A percentile compares a stretch with the other conserved stretches of the same genome.
Conservation (phyloP, 2,888 invertebrate species). For the Agriopis aurantiaria region DNA sequence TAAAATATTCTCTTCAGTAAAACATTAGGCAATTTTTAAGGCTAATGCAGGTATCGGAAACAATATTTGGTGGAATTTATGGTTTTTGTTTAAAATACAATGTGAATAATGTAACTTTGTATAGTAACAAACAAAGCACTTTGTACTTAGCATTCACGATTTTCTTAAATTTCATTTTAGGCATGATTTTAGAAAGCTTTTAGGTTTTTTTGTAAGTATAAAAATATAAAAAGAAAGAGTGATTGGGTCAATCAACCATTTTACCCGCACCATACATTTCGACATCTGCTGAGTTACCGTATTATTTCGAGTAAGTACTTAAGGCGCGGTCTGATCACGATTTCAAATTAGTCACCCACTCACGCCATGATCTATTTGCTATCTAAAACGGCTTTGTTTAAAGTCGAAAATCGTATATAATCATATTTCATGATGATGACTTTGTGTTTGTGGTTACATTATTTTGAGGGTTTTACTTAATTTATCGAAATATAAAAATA, state of each 20-base stretch:
- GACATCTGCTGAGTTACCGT: too few species aligned
- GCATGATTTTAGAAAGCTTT: conserved; percentile 23
- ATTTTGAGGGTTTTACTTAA: too few species aligned
- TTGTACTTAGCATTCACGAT: conserved; percentile 78
- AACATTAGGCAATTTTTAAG: conserved; percentile 84
- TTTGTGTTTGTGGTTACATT: too few species aligned
- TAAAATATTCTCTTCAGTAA: conserved; percentile 85
- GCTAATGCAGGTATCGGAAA: conserved; percentile 84
- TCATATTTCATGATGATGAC: too few species aligned
- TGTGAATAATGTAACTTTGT: conserved; percentile 68
- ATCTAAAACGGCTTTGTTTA: too few species aligned
- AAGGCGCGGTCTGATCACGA: too few species aligned
- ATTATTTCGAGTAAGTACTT: too few species aligned
- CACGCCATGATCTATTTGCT: too few species aligned
- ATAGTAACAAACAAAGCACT: conserved; percentile 75
- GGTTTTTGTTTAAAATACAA: conserved; percentile 71
- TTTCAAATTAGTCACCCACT: too few species aligned
- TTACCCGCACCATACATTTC: too few species aligned
- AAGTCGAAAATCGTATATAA: too few species aligned
- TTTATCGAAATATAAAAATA: too few species aligned
- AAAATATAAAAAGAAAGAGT: neutral
- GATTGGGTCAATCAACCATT: neutral
- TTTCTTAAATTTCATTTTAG: conserved; percentile 20
- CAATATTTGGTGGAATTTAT: conserved; percentile 82
- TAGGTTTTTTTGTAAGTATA: conserved; percentile 1